Percentiles rank a stretch among this genome's conserved stretches.
These are phyloP conservation scores for Heliangelus exortis DNA, from an alignment of 2,797 vertebrate species.

Conservation along the genomic window DNA sequence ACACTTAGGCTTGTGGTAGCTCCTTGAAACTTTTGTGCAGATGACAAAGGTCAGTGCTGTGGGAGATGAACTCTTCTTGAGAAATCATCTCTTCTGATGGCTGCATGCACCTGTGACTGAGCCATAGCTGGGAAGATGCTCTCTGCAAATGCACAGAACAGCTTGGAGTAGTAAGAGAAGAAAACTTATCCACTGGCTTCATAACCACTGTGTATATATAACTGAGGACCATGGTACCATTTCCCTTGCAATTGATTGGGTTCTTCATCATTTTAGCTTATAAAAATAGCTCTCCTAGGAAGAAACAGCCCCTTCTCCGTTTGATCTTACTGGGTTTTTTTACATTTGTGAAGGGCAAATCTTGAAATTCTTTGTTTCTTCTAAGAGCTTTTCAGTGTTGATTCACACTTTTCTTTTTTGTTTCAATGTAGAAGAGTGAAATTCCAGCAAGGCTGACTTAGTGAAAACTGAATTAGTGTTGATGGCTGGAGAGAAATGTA, in stretches of 20 bases:
- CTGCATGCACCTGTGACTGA: not conserved
- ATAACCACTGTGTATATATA: not conserved
- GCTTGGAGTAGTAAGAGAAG: not conserved
- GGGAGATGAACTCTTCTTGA: not conserved
- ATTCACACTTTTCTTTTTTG: conserved; percentile 22
- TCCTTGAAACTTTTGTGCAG: not conserved
- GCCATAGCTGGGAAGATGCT: fast-evolving
- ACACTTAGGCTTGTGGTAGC: conserved; percentile 4
- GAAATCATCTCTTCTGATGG: fast-evolving
- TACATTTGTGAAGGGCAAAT: not conserved
- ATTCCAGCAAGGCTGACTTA: conserved; percentile 67
- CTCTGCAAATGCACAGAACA: not conserved
- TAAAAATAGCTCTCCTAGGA: not conserved
- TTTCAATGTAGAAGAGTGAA: conserved; percentile 46
- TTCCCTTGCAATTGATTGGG: not conserved
- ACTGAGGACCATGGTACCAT: not conserved
- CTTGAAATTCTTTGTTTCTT: conserved; percentile 36
- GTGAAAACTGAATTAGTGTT: conserved; percentile 64
- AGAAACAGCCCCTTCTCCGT: not conserved
- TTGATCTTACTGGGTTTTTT: not conserved
- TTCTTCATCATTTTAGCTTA: not conserved
- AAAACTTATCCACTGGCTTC: not conserved
- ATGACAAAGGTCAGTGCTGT: not conserved
- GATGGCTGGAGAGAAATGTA: conserved; percentile 53
- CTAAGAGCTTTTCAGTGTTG: conserved; percentile 39